Base-by-base conservation (phyloP, 2,888 invertebrate genomes). In the Melinaea marsaeus region DNA sequence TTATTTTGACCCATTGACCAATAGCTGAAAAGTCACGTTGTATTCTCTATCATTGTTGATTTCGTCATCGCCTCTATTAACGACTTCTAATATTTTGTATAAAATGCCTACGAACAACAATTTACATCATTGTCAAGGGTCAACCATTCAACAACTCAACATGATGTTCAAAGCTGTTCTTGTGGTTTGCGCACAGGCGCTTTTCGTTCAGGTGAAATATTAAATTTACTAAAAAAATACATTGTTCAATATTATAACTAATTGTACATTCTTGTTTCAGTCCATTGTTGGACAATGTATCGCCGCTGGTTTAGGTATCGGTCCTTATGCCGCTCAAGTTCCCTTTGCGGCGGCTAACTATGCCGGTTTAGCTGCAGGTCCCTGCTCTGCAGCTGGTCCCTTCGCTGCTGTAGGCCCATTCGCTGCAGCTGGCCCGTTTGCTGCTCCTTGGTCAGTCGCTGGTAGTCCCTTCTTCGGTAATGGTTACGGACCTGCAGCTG, bases 221-320 rank as follows among this genome's bases (percentile, higher is more conserved):
- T 42, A 9, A 9, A 9, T 9, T 9, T 42, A 42, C 2, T 9
- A 9, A 42, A 42, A 9, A 9, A 42, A 9, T 42, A 3, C 9
- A 2, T 9, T 9, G 3, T 3, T 9, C 9, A 42, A 42, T 9
- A 9, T 9, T 9, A 42, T 42, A 42, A 42, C 6, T 9, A 42
- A 42, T 42, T 42, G 42, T 42, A 42, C 7, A 7, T 7, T 11
- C 7, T 9, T 6, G 5, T 70, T 64, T 57, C 62, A 71, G 71
- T 66, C 58, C 55, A 69, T 70, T 58, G 62, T 68, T 61, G 64
- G 60, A 9, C 67, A 69, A 51, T 71, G 65, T 56, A 51, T 68
- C 11, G 47, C 22, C n/a, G 35, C 22, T 37, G 5, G n/a, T 9
- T 42, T 48, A 60, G 55, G 57, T 32, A 37, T 33, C n/a, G 54